Base-by-base conservation (phyloP, 1,140 invertebrate species). In the Eumaeus atala region DNA sequence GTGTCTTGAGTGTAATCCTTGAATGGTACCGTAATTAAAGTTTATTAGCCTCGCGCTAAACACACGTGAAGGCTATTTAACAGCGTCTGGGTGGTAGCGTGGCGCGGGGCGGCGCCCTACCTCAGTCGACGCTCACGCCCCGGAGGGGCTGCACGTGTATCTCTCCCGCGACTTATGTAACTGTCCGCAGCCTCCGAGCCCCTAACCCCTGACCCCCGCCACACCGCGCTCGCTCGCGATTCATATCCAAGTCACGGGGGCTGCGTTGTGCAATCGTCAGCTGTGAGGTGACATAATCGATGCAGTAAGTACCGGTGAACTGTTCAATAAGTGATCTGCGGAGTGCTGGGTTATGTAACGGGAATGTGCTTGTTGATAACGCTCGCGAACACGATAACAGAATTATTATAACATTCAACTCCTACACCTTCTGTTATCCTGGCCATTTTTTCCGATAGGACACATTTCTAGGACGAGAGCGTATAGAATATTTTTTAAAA, bases 211-310 rank as follows among this genome's bases (percentile, higher is more conserved):
- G 62, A 70, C 63, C 67, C 59, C 60, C 58, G 57, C 59, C 50
- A 65, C 72, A 72, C 76, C 76, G 70, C 12, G 1, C 6, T 9
- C 40, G 40, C 40, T 14, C 40, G 38, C n/a, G 40, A 6, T 28
- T 28, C 14, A 54, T 56, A 33, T 58, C 56, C 59, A 56, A 56
- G 58, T 54, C 68, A n/a, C n/a, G n/a, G n/a, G n/a, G n/a, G 68
- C 64, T 62, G 60, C 67, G 62, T 69, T 67, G 72, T 84, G 75
- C 72, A 72, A 70, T 74, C 66, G 67, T 75, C 80, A 84, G 78
- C 78, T 84, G 78, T 76, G 74, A 80, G 69, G 74, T 82, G 78
- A 86, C 70, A 84, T 81, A 84, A 85, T 85, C 76, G 70, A 84
- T 80, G 78, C 83, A 84, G 80, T 76, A 81, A 80, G 72, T 79